These are phyloP conservation scores for Synergus umbraculus DNA, from an alignment of 2,888 invertebrate genomes.

Conservation along the genomic window DNA sequence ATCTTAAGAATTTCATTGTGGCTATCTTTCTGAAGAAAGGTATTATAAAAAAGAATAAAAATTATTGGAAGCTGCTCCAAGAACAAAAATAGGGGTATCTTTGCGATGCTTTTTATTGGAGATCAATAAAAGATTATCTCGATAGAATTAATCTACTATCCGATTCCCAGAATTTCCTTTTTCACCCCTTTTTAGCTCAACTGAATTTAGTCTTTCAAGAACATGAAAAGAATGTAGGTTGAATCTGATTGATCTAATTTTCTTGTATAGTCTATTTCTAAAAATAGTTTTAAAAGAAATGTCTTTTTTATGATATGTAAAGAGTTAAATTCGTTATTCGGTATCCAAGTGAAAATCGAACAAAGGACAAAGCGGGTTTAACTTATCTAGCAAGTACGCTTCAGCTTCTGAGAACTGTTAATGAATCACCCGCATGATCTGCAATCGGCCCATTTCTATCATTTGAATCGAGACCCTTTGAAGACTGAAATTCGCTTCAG, in stretches of 20 bases:
- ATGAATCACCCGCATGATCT: constrained; percentile 25
- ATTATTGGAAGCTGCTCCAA: not conserved
- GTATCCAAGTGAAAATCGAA: constrained; percentile 4
- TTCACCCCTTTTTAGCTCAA: not conserved
- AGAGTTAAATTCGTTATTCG: constrained; percentile 2
- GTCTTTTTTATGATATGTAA: not conserved
- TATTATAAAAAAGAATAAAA: not conserved
- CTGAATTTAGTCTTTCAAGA: not conserved
- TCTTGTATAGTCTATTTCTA: not conserved
- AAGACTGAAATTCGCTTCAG: not conserved
- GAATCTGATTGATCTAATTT: not conserved
- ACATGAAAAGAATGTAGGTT: not conserved
- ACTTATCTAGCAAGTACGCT: not conserved
- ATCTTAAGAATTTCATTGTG: not conserved
- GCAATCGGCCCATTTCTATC: not conserved
- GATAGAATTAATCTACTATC: not conserved
- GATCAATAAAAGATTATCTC: not conserved
- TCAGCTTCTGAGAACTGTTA: constrained; percentile 17
- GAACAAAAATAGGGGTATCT: not conserved
- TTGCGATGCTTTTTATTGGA: not conserved
- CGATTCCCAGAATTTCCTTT: not conserved
- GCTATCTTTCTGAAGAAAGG: not conserved
- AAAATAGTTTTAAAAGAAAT: not conserved
- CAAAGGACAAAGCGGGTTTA: constrained; percentile 23
- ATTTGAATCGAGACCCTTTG: constrained; percentile 7